A percentile compares a stretch with the other conserved stretches of the same genome.
Evolutionary conservation across 2,888 invertebrate species (phyloP).

Genomic region (Cloeon dipterum): DNA sequence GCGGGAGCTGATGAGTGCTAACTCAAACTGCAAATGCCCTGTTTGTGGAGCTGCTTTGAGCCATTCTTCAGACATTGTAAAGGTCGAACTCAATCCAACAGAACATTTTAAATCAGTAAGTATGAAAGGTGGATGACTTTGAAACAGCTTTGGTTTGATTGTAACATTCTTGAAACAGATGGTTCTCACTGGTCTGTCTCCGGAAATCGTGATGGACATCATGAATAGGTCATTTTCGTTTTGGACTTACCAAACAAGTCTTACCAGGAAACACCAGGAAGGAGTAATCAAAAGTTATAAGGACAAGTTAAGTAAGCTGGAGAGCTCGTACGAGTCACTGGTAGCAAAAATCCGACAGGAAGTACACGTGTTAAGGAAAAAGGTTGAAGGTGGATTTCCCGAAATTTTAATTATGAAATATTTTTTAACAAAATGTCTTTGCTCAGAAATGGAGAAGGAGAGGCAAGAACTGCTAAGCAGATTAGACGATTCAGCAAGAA

Average conservation of each 20-base stretch:
- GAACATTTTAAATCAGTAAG: slow-evolving; percentile 18
- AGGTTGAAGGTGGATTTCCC: slow-evolving; percentile 8
- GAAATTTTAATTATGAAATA: not conserved
- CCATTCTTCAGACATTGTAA: slow-evolving; percentile 16
- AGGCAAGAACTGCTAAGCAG: slow-evolving; percentile 10
- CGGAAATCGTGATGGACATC: slow-evolving; percentile 20
- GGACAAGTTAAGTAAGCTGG: slow-evolving; percentile 6
- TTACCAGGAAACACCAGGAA: slow-evolving; percentile 11
- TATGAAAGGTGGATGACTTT: too few relatives aligned
- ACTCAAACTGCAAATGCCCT: slow-evolving; percentile 9
- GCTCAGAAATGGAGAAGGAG: slow-evolving; percentile 9
- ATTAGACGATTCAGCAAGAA: slow-evolving; percentile 10
- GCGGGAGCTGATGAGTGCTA: slow-evolving; percentile 4
- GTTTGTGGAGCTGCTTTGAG: slow-evolving; percentile 13
- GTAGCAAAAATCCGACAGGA: slow-evolving; percentile 8
- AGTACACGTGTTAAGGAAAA: slow-evolving; percentile 7
- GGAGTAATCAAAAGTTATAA: slow-evolving; percentile 4
- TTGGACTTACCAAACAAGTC: slow-evolving; percentile 19
- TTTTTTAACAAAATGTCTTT: slow-evolving; percentile 1
- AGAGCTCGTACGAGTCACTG: slow-evolving; percentile 7
- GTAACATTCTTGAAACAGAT: too few relatives aligned
- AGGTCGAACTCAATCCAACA: slow-evolving; percentile 18
- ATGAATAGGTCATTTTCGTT: slow-evolving; percentile 18
- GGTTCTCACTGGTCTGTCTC: slow-evolving; percentile 20
- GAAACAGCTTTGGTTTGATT: too few relatives aligned